Percentiles rank a stretch among this genome's conserved stretches.
Conservation (phyloP, 2,113 vertebrate species). For the Micronisus gabar region DNA sequence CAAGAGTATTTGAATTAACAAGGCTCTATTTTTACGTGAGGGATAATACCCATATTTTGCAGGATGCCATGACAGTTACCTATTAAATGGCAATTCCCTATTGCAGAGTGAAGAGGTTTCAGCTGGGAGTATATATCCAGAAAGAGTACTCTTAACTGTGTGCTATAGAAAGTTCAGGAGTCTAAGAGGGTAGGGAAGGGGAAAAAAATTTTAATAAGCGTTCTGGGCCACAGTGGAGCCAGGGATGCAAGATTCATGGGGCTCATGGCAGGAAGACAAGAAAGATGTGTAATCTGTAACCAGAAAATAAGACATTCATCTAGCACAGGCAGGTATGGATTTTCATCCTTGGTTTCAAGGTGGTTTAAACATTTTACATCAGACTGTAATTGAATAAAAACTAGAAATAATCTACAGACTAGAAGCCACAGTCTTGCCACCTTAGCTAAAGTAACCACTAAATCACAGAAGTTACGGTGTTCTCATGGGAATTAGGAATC, state of each 20-base stretch:
- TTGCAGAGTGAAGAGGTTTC: neutral
- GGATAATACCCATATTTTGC: neutral
- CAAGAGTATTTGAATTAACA: neutral
- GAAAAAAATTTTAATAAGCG: neutral
- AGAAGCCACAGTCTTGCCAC: neutral
- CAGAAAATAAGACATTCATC: neutral
- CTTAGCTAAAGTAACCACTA: neutral
- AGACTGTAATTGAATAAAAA: neutral
- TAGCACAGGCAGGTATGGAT: neutral
- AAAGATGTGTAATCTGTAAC: neutral
- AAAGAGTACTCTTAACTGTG: neutral
- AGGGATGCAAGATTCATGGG: neutral
- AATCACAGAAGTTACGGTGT: neutral
- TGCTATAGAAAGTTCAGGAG: neutral
- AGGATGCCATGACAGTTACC: neutral
- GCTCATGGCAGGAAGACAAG: neutral
- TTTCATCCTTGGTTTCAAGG: neutral
- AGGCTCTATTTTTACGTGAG: neutral
- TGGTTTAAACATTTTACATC: neutral
- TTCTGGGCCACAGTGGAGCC: neutral
- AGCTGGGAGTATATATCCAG: neutral
- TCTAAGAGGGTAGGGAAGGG: neutral
- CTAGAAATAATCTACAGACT: neutral
- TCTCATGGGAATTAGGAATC: neutral
- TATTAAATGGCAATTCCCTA: neutral